Evolutionary conservation across 2,113 vertebrate species (phyloP).

Genomic region (Orcinus orca): DNA sequence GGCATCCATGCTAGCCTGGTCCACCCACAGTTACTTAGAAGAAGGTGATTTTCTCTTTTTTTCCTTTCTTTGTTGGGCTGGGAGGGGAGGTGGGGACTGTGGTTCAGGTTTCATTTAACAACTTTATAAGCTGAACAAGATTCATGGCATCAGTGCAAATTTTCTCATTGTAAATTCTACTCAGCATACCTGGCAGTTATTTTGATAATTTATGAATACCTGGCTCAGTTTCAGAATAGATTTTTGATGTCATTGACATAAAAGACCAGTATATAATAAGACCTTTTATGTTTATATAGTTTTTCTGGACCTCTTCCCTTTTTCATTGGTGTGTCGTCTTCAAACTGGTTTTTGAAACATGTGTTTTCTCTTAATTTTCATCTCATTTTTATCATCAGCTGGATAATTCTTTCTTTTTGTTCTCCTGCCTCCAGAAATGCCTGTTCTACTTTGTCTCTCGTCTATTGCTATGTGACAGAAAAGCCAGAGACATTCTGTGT

Average conservation of each 20-base stretch:
- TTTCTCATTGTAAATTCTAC: background rate
- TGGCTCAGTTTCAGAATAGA: background rate
- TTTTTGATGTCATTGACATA: background rate
- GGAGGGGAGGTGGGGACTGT: background rate
- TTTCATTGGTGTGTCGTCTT: slow-evolving; percentile 46
- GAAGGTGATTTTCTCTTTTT: background rate
- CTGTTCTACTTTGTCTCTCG: slow-evolving; percentile 81
- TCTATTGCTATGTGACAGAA: slow-evolving; percentile 85
- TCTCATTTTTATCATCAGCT: slow-evolving; percentile 79
- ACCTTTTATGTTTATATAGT: slow-evolving; percentile 41
- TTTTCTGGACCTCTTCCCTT: slow-evolving; percentile 63
- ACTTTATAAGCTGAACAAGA: slow-evolving; percentile 38
- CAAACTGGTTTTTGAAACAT: slow-evolving; percentile 59
- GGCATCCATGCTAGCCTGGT: background rate
- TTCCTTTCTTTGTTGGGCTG: background rate
- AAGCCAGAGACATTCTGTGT: slow-evolving; percentile 85
- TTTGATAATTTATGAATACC: background rate
- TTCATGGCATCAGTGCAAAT: background rate
- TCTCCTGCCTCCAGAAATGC: slow-evolving; percentile 27
- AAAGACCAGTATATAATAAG: background rate
- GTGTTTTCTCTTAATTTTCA: slow-evolving; percentile 74
- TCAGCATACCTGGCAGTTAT: background rate
- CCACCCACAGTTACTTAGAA: background rate
- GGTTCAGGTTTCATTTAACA: slow-evolving; percentile 68
- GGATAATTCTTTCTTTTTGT: slow-evolving; percentile 73